Evolutionary conservation across 1,140 invertebrate genomes (phyloP), one percentile per base, ranked within the genome.

Genomic region (Holotrichia oblita): DNA sequence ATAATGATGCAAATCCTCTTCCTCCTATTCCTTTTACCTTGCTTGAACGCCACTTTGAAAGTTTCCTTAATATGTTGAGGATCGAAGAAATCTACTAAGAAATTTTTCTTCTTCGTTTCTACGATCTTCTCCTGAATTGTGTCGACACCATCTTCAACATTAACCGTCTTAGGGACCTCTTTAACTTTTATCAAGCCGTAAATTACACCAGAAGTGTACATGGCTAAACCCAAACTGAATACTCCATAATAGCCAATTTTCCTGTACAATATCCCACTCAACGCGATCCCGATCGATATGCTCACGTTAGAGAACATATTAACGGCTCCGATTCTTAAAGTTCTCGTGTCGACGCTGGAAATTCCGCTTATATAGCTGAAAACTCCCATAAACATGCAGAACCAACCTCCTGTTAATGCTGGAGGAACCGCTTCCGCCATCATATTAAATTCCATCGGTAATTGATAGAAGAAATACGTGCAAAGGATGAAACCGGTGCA

Each of bases 331-430:
- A 90, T 85, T 41, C 91, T 87, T 79, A 91, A 88, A 2, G 91
- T 90, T 27, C 91, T 88, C 81, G 89, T 90, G 81, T 91, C 88
- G 44, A 90, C 87, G 22, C 86, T 87, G 14, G 90, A 91, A 24
- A 90, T 87, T 59, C 89, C 89, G 40, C 90, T 89, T 81, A 92
- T 90, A 80, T 91, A 91, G 85, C 90, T 91, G 78, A 89, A 91
- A 83, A 91, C 88, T 24, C 89, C 91, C 89, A 91, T 91, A 80
- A 91, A 88, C 84, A 91, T 89, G 55, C 90, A 88, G 77, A 90
- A 90, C 82, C 90, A 88, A 79, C 91, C 89, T 87, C 90, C 81
- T 86, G 89, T 89, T 14, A 92, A 82, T 2, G 89, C 88, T 0
- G 90, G 88, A 3, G 91, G 89, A 61, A 92, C 84, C 2, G 89